phyloP scores from a whole-genome alignment of 1,140 invertebrate genomes.

The Battus philenor region DNA sequence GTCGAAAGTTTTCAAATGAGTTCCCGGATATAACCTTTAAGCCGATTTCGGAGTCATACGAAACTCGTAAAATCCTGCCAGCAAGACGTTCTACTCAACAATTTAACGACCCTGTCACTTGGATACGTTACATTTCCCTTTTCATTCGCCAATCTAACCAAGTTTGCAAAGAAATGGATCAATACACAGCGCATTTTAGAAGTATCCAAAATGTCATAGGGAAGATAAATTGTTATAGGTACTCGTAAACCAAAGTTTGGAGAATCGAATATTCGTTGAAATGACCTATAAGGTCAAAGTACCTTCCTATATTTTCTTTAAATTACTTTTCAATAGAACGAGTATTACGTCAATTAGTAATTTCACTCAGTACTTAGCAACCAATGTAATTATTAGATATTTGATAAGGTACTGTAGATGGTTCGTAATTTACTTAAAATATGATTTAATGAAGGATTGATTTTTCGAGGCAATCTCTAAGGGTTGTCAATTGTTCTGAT shows the following conservation, averaged over 20 bases:
- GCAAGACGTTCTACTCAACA: slow-evolving; percentile 38
- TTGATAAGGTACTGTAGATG: too few relatives aligned
- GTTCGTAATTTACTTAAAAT: too few relatives aligned
- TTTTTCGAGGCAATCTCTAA: too few relatives aligned
- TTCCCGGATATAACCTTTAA: slow-evolving; percentile 47
- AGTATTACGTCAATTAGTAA: too few relatives aligned
- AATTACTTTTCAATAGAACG: too few relatives aligned
- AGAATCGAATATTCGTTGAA: slow-evolving; percentile 61
- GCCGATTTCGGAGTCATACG: slow-evolving; percentile 54
- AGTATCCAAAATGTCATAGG: slow-evolving; percentile 41
- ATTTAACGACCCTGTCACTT: slow-evolving; percentile 52
- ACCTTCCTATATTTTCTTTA: too few relatives aligned
- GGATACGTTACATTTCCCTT: slow-evolving; percentile 54
- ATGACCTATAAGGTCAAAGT: too few relatives aligned
- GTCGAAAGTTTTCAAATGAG: slow-evolving; percentile 56
- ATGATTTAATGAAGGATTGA: too few relatives aligned
- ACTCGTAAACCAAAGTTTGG: slow-evolving; percentile 49
- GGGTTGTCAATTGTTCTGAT: too few relatives aligned
- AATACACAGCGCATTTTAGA: slow-evolving; percentile 49
- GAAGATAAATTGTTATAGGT: slow-evolving; percentile 28
- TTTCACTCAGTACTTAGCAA: too few relatives aligned
- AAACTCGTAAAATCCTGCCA: slow-evolving; percentile 58
- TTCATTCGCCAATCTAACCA: slow-evolving; percentile 50
- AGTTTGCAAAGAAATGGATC: slow-evolving; percentile 44
- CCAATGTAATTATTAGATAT: too few relatives aligned